A percentile compares a stretch with the other conserved stretches of the same genome.
Conservation (phyloP, 1,140 invertebrate genomes). For the Drosophila cardini region DNA sequence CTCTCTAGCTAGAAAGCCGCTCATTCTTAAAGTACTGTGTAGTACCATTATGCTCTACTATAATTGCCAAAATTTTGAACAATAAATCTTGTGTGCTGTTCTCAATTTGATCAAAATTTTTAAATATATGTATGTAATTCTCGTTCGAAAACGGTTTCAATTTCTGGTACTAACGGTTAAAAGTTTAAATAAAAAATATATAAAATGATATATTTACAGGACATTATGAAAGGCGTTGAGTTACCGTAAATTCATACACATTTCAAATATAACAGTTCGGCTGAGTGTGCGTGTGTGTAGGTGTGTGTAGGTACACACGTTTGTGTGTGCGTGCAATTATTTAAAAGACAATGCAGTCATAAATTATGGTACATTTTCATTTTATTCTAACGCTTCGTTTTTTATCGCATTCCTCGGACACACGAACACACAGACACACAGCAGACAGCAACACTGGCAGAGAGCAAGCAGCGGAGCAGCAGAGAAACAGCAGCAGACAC, state of each 20-base stretch:
- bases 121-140: slow-evolving; percentile 2
- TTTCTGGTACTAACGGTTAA: slow-evolving; percentile 44
- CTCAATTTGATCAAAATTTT: slow-evolving; percentile 1
- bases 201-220: slow-evolving; percentile 66
- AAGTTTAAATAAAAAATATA: slow-evolving; percentile 29
- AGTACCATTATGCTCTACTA: slow-evolving; percentile 14
- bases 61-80: slow-evolving; percentile 22
- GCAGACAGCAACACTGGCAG: slow-evolving; percentile 22
- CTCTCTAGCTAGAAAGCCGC: slow-evolving; percentile 15
- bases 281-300: slow-evolving; percentile 26
- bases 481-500: slow-evolving; percentile 16
- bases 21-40: slow-evolving; percentile 7
- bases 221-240: slow-evolving; percentile 55
- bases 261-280: slow-evolving; percentile 57
- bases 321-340: slow-evolving; percentile 78
- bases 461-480: neutral
- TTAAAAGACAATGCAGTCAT: slow-evolving; percentile 82
- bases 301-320: slow-evolving; percentile 26
- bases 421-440: slow-evolving; percentile 34
- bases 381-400: slow-evolving; percentile 82
- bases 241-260: slow-evolving; percentile 64
- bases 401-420: slow-evolving; percentile 79
- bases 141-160: slow-evolving; percentile 3
- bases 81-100: neutral
- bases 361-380: slow-evolving; percentile 83